Evolutionary conservation across 1,140 invertebrate genomes (phyloP), one percentile per base, ranked within the genome.

Genomic region (Dermatophagoides farinae): DNA sequence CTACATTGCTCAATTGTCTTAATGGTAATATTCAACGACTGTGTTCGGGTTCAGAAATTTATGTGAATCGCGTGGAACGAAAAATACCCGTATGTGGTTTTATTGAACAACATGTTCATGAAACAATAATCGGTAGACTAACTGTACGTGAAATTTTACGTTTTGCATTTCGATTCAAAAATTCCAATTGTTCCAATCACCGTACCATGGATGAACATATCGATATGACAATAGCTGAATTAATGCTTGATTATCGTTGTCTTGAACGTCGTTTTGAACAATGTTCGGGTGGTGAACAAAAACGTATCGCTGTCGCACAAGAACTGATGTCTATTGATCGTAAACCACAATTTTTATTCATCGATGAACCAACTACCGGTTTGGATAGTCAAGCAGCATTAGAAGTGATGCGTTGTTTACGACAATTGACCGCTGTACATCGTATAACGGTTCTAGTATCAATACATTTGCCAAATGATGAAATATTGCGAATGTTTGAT

Each of bases 141-240:
- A 61, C 60, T 11, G 59, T 60, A n/a, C 12, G 47, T 37, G 88
- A 95, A 71, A 82, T 87, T 8, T 88, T 93, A 85, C 82, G 79
- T 69, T 83, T 88, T 14, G 86, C 88, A 8, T 88, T 88, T 4
- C 88, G 91, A 72, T 77, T 93, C 2, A 93, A 92, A 75, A 61
- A 61, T 46, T 31, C 31, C 8, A 8, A 31, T 31, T 31, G 31
- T 31, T 31, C 31, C 2, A 31, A 31, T 31, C 2, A 8, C 31
- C 8, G 23, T 6, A 12, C 31, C 6, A 41, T 39, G 31, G 31
- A 55, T 14, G 1, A 50, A 25, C 23, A 41, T 25, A 55, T 55
- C 23, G 14, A 23, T 37, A 18, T n/a, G 9, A 52, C 31, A 6
- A 25, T 63, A 5, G 31, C 37, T 6, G 25, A 46, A 20, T 18